Evolutionary conservation across 2,888 invertebrate species (phyloP).

Genomic region (Drosophila neotestacea): DNA sequence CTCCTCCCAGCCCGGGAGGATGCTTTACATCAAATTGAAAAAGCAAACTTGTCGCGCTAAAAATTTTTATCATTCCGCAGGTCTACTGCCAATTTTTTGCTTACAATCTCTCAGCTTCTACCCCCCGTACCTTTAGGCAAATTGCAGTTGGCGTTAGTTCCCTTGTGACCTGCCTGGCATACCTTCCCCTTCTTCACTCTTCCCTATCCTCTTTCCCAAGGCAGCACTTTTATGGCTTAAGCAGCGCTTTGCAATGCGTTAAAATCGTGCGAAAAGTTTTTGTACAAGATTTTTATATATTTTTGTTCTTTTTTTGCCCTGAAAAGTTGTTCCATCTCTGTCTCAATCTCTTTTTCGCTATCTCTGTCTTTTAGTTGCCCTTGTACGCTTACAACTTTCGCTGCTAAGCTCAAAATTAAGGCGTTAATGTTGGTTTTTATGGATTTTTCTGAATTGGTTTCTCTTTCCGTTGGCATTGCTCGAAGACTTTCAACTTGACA

Average conservation of each 20-base stretch:
- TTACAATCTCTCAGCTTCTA: constrained; percentile 18
- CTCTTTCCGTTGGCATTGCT: constrained; percentile 43
- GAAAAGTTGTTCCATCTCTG: constrained; percentile 37
- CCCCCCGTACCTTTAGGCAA: constrained; percentile 36
- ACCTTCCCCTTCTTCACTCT: not conserved
- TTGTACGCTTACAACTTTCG: constrained; percentile 59
- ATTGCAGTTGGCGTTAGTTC: constrained; percentile 55
- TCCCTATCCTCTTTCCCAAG: constrained; percentile 5
- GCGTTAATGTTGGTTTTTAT: constrained; percentile 80
- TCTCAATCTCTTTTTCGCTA: constrained; percentile 15
- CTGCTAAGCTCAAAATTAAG: constrained; percentile 70
- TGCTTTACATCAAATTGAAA: constrained; percentile 71
- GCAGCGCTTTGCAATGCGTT: constrained; percentile 70
- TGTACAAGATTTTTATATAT: constrained; percentile 51
- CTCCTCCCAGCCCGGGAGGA: constrained; percentile 9
- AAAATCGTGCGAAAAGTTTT: constrained; percentile 68
- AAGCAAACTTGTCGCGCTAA: constrained; percentile 71
- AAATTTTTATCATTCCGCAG: constrained; percentile 69
- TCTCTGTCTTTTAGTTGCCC: constrained; percentile 24
- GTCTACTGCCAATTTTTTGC: constrained; percentile 72
- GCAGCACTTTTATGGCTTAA: constrained; percentile 59
- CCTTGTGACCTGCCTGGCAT: constrained; percentile 24
- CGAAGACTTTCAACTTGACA: constrained; percentile 15
- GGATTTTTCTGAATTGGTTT: constrained; percentile 62
- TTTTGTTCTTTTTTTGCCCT: constrained; percentile 17